Conservation (phyloP, 2,888 invertebrate species). For the Calliphora vomitoria region DNA sequence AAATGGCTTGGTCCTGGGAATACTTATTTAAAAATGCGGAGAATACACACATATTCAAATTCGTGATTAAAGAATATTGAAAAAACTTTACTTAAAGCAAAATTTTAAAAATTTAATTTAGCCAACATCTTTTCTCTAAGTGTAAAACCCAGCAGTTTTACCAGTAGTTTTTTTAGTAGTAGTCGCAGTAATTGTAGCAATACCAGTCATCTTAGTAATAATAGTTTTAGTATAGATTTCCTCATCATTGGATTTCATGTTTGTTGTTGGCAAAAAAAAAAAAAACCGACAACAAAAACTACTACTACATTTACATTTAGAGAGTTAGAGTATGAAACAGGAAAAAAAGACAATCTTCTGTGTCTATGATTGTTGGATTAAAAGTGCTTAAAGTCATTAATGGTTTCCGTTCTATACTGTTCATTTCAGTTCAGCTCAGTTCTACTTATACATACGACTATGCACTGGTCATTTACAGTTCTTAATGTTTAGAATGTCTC, state of each 20-base stretch:
- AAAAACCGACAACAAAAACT: neutral
- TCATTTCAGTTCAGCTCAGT: conserved; percentile 44
- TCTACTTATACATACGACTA: neutral
- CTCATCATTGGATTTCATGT: conserved; percentile 65
- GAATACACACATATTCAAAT: no score
- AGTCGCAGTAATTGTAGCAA: conserved; percentile 34
- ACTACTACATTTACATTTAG: neutral
- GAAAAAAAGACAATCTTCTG: conserved; percentile 27
- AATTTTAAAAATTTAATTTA: no score
- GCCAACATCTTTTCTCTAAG: neutral
- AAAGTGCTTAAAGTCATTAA: conserved; percentile 74
- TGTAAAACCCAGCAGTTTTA: neutral
- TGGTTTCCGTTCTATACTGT: conserved; percentile 69
- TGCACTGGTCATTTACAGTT: conserved; percentile 61
- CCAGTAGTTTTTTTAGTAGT: neutral
- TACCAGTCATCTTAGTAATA: conserved; percentile 47
- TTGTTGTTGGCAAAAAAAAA: conserved; percentile 23
- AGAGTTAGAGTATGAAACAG: conserved; percentile 33
- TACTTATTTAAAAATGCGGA: no score
- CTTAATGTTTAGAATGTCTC: conserved; percentile 32
- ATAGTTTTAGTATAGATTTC: conserved; percentile 67
- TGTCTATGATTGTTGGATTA: conserved; percentile 71
- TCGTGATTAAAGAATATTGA: no score
- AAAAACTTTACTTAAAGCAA: no score
- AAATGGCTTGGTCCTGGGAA: no score